Evolutionary conservation across 1,140 invertebrate species (phyloP), one percentile per base, ranked within the genome.

Genomic region (Drosophila setifemur): DNA sequence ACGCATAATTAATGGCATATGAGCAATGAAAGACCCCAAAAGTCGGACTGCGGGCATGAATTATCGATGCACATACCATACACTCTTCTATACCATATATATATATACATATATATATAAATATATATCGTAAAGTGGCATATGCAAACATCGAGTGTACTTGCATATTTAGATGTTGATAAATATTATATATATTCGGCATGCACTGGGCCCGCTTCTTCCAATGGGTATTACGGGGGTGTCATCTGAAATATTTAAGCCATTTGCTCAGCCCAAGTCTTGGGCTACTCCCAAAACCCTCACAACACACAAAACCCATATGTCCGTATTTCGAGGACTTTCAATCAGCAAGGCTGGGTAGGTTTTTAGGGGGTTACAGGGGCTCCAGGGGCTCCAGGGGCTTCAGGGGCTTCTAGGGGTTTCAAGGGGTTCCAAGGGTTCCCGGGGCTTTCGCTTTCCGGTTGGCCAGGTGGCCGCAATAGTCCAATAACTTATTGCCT

Each of bases 101-200:
- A 39, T 11, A 19, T 29, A 28, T 31, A 40, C 21, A 21, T 28
- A 35, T 9, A 25, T 26, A 19, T 25, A 26, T 19, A 25, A n/a
- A 14, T 44, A 14, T 31, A 16, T 47, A 33, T 11, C 12, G 28
- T 33, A 35, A 18, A 16, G 21, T 14, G 21, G 23, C 16, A 25
- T 19, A 40, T 61, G 37, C 21, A 61, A 61, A 61, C 14, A 37
- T 37, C 5, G 33, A 31, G 57, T 35, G 52, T 69, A 49, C 35
- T 33, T 57, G 33, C 81, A 79, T 75, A 86, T 85, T 85, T 85
- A 85, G 79, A 68, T 49, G 71, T 74, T 83, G 75, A 86, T 85
- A 60, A 79, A 85, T 85, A 72, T 85, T 85, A 49, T 61, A 81
- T 81, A 49, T 14, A 28, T 23, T 26, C 12, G 42, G n/a, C 14